These are phyloP conservation scores for Amphipoea lucens DNA, from an alignment of 2,888 invertebrate genomes.

Conservation along the genomic window DNA sequence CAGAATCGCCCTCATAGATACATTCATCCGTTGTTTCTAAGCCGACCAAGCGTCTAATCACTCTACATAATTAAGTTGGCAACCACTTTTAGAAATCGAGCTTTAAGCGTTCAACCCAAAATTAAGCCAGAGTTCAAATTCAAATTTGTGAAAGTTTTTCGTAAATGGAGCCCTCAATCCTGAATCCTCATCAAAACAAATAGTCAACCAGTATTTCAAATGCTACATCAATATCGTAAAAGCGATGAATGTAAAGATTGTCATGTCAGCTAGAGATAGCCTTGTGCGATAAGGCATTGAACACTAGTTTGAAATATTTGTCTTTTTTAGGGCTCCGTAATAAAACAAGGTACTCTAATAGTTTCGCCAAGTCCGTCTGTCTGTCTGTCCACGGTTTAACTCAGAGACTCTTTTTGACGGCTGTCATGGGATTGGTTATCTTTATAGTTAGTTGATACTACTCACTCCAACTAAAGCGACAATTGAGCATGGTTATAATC, in stretches of 20 bases:
- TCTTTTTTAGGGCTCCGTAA: background rate
- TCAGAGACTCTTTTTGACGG: background rate
- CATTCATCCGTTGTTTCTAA: background rate
- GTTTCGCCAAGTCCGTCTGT: background rate
- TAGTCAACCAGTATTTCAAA: background rate
- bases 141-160: background rate
- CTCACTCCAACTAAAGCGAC: too few species aligned
- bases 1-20: background rate
- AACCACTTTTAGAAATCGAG: slow-evolving; percentile 4
- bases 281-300: background rate
- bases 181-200: background rate
- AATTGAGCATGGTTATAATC: background rate
- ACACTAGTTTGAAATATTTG: background rate
- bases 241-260: background rate
- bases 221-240: background rate
- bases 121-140: background rate
- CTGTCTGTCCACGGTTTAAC: background rate
- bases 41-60: background rate
- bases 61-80: slow-evolving; percentile 34
- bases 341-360: background rate
- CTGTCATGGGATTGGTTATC: too few species aligned
- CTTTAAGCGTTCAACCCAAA: background rate
- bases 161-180: background rate
- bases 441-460: too few species aligned
- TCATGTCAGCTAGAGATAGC: background rate